Base-by-base conservation (phyloP, 2,113 vertebrate species). In the Pollimyrus isidori region DNA sequence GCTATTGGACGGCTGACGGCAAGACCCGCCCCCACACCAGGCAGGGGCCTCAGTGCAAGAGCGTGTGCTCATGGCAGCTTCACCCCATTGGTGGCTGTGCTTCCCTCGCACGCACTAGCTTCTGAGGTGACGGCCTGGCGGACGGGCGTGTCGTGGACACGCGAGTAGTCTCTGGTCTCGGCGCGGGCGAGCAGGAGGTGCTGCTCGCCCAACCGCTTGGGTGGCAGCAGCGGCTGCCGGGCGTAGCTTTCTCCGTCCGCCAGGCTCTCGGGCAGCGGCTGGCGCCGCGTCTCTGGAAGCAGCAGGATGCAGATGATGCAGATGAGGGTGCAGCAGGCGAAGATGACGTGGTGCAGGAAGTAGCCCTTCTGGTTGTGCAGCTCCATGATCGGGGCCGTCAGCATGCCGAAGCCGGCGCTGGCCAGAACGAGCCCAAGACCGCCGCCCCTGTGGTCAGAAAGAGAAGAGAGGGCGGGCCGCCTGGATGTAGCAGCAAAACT, bases 311-410 rank as follows among this genome's bases (percentile, higher is more conserved):
- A 99, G 95, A 99, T 99, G 95, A 99, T 99, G 95, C 98, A 99
- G 94, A 99, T 97, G 92, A 99, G 97, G 0, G 98, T 99, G 94
- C 98, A 99, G 96, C 98, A 99, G 92, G 98, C 98, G 0, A 99
- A 99, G 95, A 99, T 99, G 94, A 99, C 96, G 0, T 99, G 98
- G 91, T 99, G 98, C 89, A 99, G 95, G 95, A 99, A 99, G 95
- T 99, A 99, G 90, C 98, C 98, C 93, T 99, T 99, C 96, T 99
- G 98, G 96, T 99, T 99, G 95, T 99, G 98, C 15, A 99, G 97
- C 93, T 99, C 98, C 95, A 99, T 99, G 94, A 99, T 98, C 65
- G 98, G 98, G 0, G 98, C 98, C 0, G 98, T 99, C 91, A 99
- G 95, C 97, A 97, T 98, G 42, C 98, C 98, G 0, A 99, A 99